Conservation (phyloP, 2,113 vertebrate genomes). For the Triplophysa siluroides region DNA sequence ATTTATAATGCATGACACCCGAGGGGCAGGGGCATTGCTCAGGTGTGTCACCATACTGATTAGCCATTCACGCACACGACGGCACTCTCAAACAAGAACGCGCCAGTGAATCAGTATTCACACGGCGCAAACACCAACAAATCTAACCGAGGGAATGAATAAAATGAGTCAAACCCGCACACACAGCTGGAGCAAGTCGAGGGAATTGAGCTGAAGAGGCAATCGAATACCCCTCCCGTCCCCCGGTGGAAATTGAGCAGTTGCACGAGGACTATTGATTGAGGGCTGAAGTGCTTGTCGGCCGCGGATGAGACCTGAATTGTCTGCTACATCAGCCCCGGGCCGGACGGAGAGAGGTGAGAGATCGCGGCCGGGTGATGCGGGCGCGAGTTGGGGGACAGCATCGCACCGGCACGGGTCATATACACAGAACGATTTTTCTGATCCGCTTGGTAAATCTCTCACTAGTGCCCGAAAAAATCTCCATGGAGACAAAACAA, state of each 20-base stretch:
- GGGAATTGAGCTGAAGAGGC: conserved; percentile 74
- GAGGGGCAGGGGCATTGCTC: conserved; percentile 77
- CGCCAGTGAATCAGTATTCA: conserved; percentile 18
- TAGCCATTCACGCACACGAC: conserved; percentile 70
- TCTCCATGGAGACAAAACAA: too few species aligned
- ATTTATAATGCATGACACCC: conserved; percentile 83
- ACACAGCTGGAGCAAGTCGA: conserved; percentile 64
- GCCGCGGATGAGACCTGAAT: conserved; percentile 72
- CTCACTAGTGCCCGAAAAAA: too few species aligned
- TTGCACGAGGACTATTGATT: conserved; percentile 78
- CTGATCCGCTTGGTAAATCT: background rate
- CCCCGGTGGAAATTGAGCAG: conserved; percentile 75
- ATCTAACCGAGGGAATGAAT: conserved; percentile 33
- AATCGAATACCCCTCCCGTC: conserved; percentile 70
- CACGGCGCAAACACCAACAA: conserved; percentile 23
- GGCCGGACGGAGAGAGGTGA: conserved; percentile 49
- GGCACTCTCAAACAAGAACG: conserved; percentile 20
- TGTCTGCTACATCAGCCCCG: conserved; percentile 58
- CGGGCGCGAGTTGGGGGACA: conserved; percentile 46
- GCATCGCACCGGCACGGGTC: background rate
- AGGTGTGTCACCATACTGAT: conserved; percentile 81
- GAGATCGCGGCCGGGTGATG: conserved; percentile 1
- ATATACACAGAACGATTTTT: background rate
- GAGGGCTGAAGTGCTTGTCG: conserved; percentile 68
- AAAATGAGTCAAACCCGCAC: conserved; percentile 38